Evolutionary conservation across 1,140 invertebrate genomes (phyloP).

Genomic region (Meloidogyne chitwoodi): DNA sequence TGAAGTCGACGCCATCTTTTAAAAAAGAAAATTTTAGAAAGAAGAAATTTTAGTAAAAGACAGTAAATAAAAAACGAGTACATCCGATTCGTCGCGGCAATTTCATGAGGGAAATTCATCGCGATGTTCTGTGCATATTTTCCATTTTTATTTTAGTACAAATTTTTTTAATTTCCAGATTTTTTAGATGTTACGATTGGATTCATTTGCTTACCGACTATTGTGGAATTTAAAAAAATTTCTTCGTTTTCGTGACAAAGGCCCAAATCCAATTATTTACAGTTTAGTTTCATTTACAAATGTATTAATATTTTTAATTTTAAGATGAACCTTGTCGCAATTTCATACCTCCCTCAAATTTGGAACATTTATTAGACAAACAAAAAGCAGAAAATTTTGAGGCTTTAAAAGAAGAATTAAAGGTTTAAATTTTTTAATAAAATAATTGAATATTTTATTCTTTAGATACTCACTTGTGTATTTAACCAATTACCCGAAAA

Average conservation of each 20-base stretch:
- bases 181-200: not conserved
- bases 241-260: not conserved
- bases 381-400: not conserved
- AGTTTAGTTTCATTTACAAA: not conserved
- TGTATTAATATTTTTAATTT: not conserved
- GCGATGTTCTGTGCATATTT: too few species aligned
- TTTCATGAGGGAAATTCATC: too few species aligned
- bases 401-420: not conserved
- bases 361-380: not conserved
- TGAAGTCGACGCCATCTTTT: not conserved
- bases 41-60: not conserved
- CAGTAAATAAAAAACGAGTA: too few species aligned
- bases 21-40: not conserved
- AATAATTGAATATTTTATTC: not conserved
- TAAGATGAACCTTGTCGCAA: conserved; percentile 4
- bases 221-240: conserved; percentile 4
- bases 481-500: not conserved
- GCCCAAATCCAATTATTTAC: not conserved
- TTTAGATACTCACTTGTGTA: not conserved
- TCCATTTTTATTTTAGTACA: too few species aligned
- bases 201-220: conserved; percentile 8
- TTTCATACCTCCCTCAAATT: conserved; percentile 6
- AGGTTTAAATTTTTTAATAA: not conserved
- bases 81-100: too few species aligned
- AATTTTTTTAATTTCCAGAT: not conserved